Evolutionary conservation across 2,888 invertebrate genomes (phyloP).

Genomic region (Sicus ferrugineus): DNA sequence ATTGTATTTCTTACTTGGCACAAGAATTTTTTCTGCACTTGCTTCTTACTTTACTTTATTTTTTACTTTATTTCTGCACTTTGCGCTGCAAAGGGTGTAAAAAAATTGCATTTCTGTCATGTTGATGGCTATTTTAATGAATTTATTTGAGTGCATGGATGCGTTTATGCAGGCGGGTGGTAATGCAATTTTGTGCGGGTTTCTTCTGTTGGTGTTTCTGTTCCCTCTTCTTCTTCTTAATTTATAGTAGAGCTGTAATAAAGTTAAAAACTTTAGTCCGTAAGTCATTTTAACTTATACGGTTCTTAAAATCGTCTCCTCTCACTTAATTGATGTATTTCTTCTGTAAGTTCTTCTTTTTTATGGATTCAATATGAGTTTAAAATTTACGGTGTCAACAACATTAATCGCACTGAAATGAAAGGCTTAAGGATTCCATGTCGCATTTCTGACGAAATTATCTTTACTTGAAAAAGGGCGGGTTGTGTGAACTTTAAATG

Average conservation of each 20-base stretch:
- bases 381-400: not conserved
- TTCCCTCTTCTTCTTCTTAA: not conserved
- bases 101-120: not conserved
- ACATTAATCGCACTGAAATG: too few species aligned
- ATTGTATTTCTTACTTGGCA: conserved; percentile 6
- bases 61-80: not conserved
- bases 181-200: not conserved
- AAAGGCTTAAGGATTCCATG: too few species aligned
- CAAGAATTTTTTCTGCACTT: not conserved
- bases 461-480: too few species aligned
- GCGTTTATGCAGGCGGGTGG: not conserved
- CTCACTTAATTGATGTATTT: conserved; percentile 3
- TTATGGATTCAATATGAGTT: conserved; percentile 18
- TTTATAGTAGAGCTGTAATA: conserved; percentile 3
- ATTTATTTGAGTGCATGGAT: conserved; percentile 9
- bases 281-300: conserved; percentile 3
- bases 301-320: not conserved
- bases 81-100: not conserved
- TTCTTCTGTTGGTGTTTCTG: not conserved
- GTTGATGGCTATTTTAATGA: conserved; percentile 18
- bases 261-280: conserved; percentile 6
- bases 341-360: not conserved
- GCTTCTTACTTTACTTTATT: not conserved
- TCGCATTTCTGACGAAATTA: too few species aligned
- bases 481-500: too few species aligned